Base-by-base conservation (phyloP, 2,888 invertebrate genomes). In the Cosmopolites sordidus region DNA sequence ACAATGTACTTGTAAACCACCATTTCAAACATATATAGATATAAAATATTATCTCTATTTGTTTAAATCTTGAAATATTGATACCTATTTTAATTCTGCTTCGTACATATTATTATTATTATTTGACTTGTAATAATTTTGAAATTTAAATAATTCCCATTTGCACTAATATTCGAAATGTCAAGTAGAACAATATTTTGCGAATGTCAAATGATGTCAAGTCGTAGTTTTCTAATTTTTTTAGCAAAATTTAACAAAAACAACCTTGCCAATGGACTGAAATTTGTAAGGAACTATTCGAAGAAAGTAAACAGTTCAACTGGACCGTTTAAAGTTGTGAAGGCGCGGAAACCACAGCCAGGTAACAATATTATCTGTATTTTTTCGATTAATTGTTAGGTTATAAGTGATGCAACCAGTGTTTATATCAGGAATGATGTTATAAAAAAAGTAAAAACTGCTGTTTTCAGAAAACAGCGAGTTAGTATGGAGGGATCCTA, bases 401-500 rank as follows among this genome's bases (percentile, higher is more conserved):
- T 15, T 49, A 44, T 33, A 22, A 18, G 40, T 54, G 54, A 54
- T 54, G 54, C 48, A 54, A 54, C 45, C 12, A 8, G 9, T 38
- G n/a, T 46, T 46, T 46, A 22, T 22, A 22, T 22, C 22, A 22
- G 22, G 8, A 5, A 8, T 22, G 8, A 22, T 5, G 22, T 22
- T 22, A 8, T 8, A 22, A 22, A n/a, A n/a, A n/a, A n/a, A n/a
- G n/a, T n/a, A n/a, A n/a, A n/a, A 22, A 5, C 8, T 8, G 22
- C 22, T 22, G 22, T 22, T 51, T 51, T 44, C 54, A 69, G 71
- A 68, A 56, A 62, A 64, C 18, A 64, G 64, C 43, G 67, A 67
- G 58, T 64, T 74, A 51, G 72, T 69, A 52, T 71, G 71, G 69
- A 64, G 69, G 38, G 73, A 73, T 59, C 80, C 83, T 3, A 83